Conservation (phyloP, 2,888 invertebrate species). For the Baccha elongata region DNA sequence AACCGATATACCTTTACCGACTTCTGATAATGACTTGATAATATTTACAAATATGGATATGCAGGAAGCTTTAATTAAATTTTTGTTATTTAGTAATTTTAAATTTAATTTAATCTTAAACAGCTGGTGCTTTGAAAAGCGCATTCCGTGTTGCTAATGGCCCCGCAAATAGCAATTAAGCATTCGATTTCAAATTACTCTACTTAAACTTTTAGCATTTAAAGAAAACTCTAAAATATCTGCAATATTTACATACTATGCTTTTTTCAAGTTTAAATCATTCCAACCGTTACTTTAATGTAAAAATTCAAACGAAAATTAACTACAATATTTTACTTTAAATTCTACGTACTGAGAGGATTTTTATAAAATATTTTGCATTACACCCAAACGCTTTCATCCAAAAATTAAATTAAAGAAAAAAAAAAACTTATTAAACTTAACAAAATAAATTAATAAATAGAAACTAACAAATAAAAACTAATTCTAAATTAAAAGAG, state of each 20-base stretch:
- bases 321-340: constrained; percentile 48
- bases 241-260: constrained; percentile 65
- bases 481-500: constrained; percentile 56
- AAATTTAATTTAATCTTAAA: neutral
- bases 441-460: constrained; percentile 40
- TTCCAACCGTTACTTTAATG: constrained; percentile 55
- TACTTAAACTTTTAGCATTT: constrained; percentile 49
- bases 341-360: constrained; percentile 43
- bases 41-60: neutral
- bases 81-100: neutral
- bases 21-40: neutral
- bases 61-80: constrained; percentile 1
- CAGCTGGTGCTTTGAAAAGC: constrained; percentile 33
- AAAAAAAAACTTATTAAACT: constrained; percentile 30
- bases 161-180: constrained; percentile 34
- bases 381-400: constrained; percentile 70
- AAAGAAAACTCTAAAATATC: constrained; percentile 66
- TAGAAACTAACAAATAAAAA: constrained; percentile 43
- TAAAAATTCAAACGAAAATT: constrained; percentile 16
- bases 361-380: constrained; percentile 47
- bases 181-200: constrained; percentile 39
- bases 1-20: no score
- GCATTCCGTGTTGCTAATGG: constrained; percentile 23
- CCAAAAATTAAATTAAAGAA: constrained; percentile 56
- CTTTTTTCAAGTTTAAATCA: constrained; percentile 32